Base-by-base conservation (phyloP, 1,140 invertebrate genomes). In the Lepidostoma basale region DNA sequence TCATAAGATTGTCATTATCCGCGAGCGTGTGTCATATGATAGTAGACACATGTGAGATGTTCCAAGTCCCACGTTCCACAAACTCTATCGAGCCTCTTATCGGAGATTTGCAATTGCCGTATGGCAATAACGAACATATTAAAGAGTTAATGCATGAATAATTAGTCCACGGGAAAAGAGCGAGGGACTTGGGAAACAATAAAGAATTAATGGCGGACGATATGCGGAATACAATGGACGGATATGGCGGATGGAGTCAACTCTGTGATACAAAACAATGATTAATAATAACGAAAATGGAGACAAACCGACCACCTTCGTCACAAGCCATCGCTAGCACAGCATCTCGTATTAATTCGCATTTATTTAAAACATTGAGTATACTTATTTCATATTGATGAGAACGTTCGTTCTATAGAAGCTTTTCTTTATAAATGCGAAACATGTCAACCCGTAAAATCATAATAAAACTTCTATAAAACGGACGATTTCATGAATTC, bases 141-240 rank as follows among this genome's bases (percentile, higher is more conserved):
- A 20, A 14, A 14, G 26, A 33, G 5, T 26, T 28, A 44, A 60
- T 60, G 36, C 44, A 60, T 44, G 58, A 44, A 44, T 60, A 44
- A 60, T 60, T 60, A 60, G 36, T 9, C 12, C 23, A 42, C 36
- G 14, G 22, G 20, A 60, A 60, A 44, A 23, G 36, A 42, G 58
- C 10, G 20, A 25, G 45, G 45, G 45, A n/a, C 22, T 49, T 56
- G 25, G 20, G 58, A 26, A 60, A 60, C 58, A 60, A 60, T 60
- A 28, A 16, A 26, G 23, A 16, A 16, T 60, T 18, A 26, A 18
- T n/a, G 30, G 16, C 14, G 20, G 36, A 8, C 33, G n/a, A n/a
- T n/a, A n/a, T n/a, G 22, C 20, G 14, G 16, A 20, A 42, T n/a
- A 60, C 58, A 60, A 60, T 60, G 58, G 36, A 26, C 58, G 58